A percentile compares a stretch with the other conserved stretches of the same genome.
These are phyloP conservation scores for Pseudopipra pipra DNA, from an alignment of 2,113 vertebrate species.

Conservation along the genomic window DNA sequence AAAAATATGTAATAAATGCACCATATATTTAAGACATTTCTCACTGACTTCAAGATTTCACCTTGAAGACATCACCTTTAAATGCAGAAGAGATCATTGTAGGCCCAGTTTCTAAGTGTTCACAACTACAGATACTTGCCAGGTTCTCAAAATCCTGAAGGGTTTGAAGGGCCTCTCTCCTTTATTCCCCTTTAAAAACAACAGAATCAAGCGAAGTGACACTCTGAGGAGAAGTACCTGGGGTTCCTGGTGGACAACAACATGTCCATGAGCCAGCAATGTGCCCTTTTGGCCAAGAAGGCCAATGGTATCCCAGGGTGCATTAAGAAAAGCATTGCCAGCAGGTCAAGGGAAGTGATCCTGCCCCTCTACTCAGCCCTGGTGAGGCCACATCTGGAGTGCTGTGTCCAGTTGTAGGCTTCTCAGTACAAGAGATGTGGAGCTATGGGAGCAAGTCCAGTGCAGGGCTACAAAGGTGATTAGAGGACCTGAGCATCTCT, in stretches of 20 bases:
- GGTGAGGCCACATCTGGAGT: background rate
- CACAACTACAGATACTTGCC: background rate
- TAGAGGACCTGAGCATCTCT: background rate
- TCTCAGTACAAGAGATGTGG: background rate
- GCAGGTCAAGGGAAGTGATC: background rate
- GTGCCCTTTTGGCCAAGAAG: background rate
- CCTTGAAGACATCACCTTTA: background rate
- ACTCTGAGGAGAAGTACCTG: background rate
- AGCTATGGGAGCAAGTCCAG: background rate
- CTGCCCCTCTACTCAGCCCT: background rate
- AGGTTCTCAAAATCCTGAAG: background rate
- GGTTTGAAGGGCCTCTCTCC: background rate
- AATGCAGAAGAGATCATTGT: background rate
- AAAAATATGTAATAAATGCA: background rate
- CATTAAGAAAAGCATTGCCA: background rate
- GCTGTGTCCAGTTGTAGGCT: background rate
- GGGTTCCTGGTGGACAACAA: background rate
- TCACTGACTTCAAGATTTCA: background rate
- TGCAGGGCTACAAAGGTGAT: background rate
- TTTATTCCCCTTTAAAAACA: background rate
- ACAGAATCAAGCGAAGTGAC: background rate
- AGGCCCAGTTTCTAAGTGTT: background rate
- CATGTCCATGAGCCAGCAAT: background rate
- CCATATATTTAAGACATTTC: background rate
- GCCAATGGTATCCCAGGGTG: rapidly evolving